Conservation (phyloP, 1,140 invertebrate species). For the Galleria mellonella region DNA sequence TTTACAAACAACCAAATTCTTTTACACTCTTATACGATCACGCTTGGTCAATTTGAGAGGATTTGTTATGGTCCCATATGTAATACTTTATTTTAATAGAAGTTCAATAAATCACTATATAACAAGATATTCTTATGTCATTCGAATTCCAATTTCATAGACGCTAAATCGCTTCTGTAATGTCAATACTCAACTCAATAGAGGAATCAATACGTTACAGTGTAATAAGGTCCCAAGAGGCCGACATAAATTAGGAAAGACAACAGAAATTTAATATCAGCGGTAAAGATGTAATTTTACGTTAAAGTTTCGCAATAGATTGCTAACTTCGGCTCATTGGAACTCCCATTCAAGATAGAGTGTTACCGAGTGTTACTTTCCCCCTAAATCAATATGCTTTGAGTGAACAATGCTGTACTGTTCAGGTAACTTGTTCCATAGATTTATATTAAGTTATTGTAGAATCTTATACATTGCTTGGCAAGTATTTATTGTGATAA, state of each 20-base stretch:
- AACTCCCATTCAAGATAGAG: constrained; percentile 29
- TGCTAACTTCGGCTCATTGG: constrained; percentile 32
- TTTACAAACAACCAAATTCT: too few species aligned
- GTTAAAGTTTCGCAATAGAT: constrained; percentile 50
- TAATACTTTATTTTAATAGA: too few species aligned
- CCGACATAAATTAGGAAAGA: constrained; percentile 40
- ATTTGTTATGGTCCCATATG: too few species aligned
- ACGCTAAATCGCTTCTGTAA: too few species aligned
- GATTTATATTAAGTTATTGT: constrained; percentile 8
- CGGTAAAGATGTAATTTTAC: constrained; percentile 51
- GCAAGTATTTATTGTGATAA: too few species aligned
- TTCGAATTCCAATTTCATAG: too few species aligned
- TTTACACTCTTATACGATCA: too few species aligned
- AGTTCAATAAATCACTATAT: too few species aligned
- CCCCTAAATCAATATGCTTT: constrained; percentile 40
- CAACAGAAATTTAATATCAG: constrained; percentile 57
- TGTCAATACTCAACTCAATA: too few species aligned
- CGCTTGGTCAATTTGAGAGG: too few species aligned
- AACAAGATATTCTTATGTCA: too few species aligned
- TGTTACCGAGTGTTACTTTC: constrained; percentile 36
- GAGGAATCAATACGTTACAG: neutral
- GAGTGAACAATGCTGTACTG: constrained; percentile 18
- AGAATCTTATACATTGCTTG: too few species aligned
- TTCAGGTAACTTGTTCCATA: neutral
- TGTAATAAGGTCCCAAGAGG: constrained; percentile 27